Percentiles rank a stretch among this genome's conserved stretches.
phyloP scores from a whole-genome alignment of 2,888 invertebrate genomes.

The Caenorhabditis sp. region DNA sequence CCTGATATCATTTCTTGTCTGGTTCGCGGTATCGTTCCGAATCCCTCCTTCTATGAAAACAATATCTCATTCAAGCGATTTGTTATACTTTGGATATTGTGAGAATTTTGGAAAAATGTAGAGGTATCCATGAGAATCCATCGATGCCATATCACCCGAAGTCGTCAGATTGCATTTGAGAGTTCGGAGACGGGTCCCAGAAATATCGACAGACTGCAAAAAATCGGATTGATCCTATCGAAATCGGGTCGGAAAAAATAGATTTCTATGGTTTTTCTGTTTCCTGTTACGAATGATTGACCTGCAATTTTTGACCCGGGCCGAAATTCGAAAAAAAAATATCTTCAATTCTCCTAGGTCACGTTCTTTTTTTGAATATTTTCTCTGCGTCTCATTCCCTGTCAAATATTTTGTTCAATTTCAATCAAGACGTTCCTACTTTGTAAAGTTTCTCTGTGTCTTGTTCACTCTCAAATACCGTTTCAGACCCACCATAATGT shows the following conservation, averaged over 20 bases:
- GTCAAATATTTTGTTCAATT: too few relatives aligned
- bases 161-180: neutral
- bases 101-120: neutral
- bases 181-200: neutral
- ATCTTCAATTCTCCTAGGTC: too few relatives aligned
- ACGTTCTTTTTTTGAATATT: too few relatives aligned
- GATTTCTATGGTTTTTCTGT: too few relatives aligned
- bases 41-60: neutral
- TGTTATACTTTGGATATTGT: neutral
- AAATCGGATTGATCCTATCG: too few relatives aligned
- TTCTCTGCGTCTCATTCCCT: too few relatives aligned
- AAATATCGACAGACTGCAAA: neutral
- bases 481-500: conserved; percentile 8
- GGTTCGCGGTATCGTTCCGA: neutral
- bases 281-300: too few relatives aligned
- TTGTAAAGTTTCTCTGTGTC: too few relatives aligned
- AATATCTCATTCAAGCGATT: neutral
- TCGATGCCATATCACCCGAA: neutral
- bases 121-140: neutral
- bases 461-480: neutral
- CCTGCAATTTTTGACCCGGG: too few relatives aligned
- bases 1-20: neutral
- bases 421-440: too few relatives aligned
- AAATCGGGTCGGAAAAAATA: too few relatives aligned
- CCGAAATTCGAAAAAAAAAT: too few relatives aligned